Conservation (phyloP, 2,888 invertebrate genomes). For the Galeruca laticollis region DNA sequence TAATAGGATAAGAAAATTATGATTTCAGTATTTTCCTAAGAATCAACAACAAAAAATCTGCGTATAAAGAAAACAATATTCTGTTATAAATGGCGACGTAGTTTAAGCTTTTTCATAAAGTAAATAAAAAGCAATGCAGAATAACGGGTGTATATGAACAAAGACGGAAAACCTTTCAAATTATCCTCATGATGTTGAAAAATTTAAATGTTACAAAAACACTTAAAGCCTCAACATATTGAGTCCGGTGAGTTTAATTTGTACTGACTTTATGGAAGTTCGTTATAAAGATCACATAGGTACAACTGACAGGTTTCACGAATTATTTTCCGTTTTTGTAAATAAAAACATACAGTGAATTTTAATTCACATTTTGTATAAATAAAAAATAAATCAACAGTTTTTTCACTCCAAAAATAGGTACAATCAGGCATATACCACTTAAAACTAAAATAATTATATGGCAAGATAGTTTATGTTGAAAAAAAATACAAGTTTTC, state of each 20-base stretch:
- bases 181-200: too few relatives aligned
- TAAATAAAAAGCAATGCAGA: neutral
- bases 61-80: neutral
- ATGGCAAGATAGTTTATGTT: neutral
- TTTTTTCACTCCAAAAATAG: neutral
- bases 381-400: neutral
- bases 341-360: neutral
- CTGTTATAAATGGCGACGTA: neutral
- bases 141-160: neutral
- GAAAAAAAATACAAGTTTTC: neutral
- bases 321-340: slow-evolving; percentile 1
- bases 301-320: neutral
- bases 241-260: too few relatives aligned
- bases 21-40: neutral
- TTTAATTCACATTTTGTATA: neutral
- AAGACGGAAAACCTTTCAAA: neutral
- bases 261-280: too few relatives aligned
- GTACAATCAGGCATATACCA: neutral
- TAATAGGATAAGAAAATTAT: too few relatives aligned
- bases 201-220: too few relatives aligned
- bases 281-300: too few relatives aligned
- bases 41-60: neutral
- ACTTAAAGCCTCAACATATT: too few relatives aligned
- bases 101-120: neutral
- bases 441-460: neutral